A percentile compares a stretch with the other conserved stretches of the same genome.
These are phyloP conservation scores for Notodonta dromedarius DNA, from an alignment of 2,888 invertebrate species.

Conservation along the genomic window DNA sequence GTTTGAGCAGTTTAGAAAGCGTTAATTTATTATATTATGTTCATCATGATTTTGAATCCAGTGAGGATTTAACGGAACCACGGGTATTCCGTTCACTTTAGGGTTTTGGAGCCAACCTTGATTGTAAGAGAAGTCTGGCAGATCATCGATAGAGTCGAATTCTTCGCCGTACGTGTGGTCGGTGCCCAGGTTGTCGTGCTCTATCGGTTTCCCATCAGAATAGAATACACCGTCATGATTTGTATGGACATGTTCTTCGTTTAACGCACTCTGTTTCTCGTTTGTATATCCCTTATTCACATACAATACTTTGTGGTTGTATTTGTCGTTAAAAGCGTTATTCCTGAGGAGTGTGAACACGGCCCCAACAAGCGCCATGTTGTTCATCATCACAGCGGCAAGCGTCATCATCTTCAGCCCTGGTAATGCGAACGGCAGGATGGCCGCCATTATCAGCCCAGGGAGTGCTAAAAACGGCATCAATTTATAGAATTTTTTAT, in stretches of 20 bases:
- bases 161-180: slow-evolving; percentile 32
- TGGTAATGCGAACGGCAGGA: slow-evolving; percentile 88
- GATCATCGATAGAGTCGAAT: slow-evolving; percentile 41
- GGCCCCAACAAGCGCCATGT: slow-evolving; percentile 87
- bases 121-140: slow-evolving; percentile 28
- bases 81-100: not conserved
- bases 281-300: slow-evolving; percentile 84
- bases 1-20: not conserved
- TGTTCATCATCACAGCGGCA: slow-evolving; percentile 85
- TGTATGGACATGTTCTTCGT: slow-evolving; percentile 37
- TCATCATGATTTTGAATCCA: not conserved
- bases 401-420: slow-evolving; percentile 87
- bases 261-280: slow-evolving; percentile 53
- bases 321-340: slow-evolving; percentile 83
- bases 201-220: slow-evolving; percentile 26
- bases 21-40: not conserved
- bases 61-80: not conserved
- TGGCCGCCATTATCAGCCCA: slow-evolving; percentile 86
- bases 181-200: slow-evolving; percentile 12
- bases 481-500: slow-evolving; percentile 63
- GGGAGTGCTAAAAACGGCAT: slow-evolving; percentile 85
- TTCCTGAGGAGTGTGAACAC: slow-evolving; percentile 83
- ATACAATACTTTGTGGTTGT: slow-evolving; percentile 83
- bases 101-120: slow-evolving; percentile 25
- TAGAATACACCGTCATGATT: slow-evolving; percentile 29